Evolutionary conservation across 2,113 vertebrate species (phyloP).

Genomic region (Thalassoma bifasciatum): DNA sequence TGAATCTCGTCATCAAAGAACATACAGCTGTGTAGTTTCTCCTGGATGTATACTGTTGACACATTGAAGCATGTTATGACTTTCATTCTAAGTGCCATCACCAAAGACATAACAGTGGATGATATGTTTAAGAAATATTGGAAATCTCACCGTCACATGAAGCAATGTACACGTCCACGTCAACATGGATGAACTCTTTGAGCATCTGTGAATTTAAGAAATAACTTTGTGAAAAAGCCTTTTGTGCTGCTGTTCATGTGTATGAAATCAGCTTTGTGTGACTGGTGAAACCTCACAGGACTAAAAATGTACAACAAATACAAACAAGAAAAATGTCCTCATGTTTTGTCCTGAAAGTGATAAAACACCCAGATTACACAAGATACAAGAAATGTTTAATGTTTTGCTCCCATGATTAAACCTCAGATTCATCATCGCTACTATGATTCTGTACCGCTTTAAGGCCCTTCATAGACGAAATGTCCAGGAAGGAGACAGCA

Average conservation of each 20-base stretch:
- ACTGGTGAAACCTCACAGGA: too few relatives aligned
- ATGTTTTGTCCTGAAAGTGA: too few relatives aligned
- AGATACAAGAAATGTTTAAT: too few relatives aligned
- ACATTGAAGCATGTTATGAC: background rate
- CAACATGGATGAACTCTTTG: constrained; percentile 88
- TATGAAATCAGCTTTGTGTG: too few relatives aligned
- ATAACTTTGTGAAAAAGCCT: too few relatives aligned
- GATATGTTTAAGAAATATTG: constrained; percentile 68
- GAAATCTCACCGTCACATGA: constrained; percentile 87
- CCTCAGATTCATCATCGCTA: too few relatives aligned
- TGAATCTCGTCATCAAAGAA: constrained; percentile 92
- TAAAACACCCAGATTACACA: too few relatives aligned
- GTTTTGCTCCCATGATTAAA: too few relatives aligned
- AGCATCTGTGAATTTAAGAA: constrained; percentile 80
- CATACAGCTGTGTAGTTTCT: constrained; percentile 84
- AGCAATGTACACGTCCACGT: constrained; percentile 90
- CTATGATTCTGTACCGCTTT: constrained; percentile 82
- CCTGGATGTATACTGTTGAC: constrained; percentile 84
- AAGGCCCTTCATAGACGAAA: constrained; percentile 89
- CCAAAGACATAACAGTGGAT: constrained; percentile 66
- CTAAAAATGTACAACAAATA: too few relatives aligned
- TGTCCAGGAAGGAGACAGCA: constrained; percentile 91
- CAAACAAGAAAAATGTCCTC: too few relatives aligned
- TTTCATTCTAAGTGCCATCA: background rate
- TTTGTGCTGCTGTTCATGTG: too few relatives aligned